These are phyloP conservation scores for Vimba vimba DNA, from an alignment of 2,113 vertebrate genomes.

Conservation along the genomic window DNA sequence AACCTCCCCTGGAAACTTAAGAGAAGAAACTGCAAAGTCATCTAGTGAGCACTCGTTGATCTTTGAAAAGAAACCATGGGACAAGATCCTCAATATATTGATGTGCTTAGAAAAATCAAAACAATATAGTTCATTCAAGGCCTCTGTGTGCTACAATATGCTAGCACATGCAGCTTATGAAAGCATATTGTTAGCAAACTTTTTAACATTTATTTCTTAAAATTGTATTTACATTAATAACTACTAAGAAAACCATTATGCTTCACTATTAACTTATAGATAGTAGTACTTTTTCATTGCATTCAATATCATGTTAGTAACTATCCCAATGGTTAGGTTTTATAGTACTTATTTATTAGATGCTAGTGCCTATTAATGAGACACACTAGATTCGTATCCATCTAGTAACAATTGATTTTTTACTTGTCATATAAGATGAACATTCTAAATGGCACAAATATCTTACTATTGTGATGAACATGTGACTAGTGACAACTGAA, in stretches of 20 bases:
- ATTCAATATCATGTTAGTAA: not conserved
- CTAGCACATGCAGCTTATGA: not conserved
- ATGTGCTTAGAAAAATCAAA: not conserved
- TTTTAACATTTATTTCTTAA: not conserved
- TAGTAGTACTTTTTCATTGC: not conserved
- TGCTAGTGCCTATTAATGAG: not conserved
- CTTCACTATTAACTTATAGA: not conserved
- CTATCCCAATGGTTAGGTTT: too few species aligned
- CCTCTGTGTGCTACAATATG: not conserved
- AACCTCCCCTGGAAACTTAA: not conserved
- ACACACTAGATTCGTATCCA: not conserved
- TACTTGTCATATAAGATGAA: not conserved
- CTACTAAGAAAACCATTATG: not conserved
- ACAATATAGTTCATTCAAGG: not conserved
- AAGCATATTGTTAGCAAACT: not conserved
- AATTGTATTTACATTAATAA: not conserved
- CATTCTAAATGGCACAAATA: not conserved
- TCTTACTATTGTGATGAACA: too few species aligned
- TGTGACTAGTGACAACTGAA: not conserved
- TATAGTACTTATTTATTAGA: not conserved
- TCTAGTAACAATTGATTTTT: not conserved
- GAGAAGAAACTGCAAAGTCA: slow-evolving; percentile 53
- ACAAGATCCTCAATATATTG: not conserved
- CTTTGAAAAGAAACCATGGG: slow-evolving; percentile 20
- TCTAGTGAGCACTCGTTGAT: slow-evolving; percentile 30